Base-by-base conservation (phyloP, 2,797 vertebrate genomes). In the Schizopygopsis pylzovi region DNA sequence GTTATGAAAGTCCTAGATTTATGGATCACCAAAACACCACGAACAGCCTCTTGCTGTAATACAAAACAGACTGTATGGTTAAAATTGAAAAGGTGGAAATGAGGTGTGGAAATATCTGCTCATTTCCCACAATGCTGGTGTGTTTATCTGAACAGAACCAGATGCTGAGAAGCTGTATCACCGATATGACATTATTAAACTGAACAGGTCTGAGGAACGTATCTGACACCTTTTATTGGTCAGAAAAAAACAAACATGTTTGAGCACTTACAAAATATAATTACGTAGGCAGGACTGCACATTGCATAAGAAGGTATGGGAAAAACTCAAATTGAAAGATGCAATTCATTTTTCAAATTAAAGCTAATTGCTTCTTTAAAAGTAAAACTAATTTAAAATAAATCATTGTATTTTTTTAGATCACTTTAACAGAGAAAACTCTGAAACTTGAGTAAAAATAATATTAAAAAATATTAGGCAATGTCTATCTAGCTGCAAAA, bases 101-200 rank as follows among this genome's bases (percentile, higher is more conserved):
- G 68, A 43, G 16, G 49, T 83, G 82, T 83, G 82, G 82, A 83
- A 67, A 83, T 37, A 65, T 76, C 56, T 65, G 82, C 56, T 83
- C 56, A 82, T 73, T 83, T 76, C 45, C 25, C 41, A 76, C n/a
- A 75, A 47, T 22, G 39, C 41, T 63, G 54, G 54, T 71, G 18
- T 75, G 18, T 83, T 75, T 75, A 25, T 49, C 43, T 33, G 41
- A 79, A 79, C 41, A 65, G 79, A 81, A 41, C 45, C 78, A 65
- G 79, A 70, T 20, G 28, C 81, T 13, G n/a, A 73, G 79, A 54
- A 52, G 18, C 63, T 11, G 12, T 47, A 47, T 49, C 43, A 25
- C 41, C 2, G 28, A 49, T 49, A 39, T 76, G 6, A 45, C 56
- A 56, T 61, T 82, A 59, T 61, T 47, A 83, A 61, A 83, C 28